A percentile compares a stretch with the other conserved stretches of the same genome.
phyloP scores from a whole-genome alignment of 1,140 invertebrate genomes.

The Bombus sibiricus region DNA sequence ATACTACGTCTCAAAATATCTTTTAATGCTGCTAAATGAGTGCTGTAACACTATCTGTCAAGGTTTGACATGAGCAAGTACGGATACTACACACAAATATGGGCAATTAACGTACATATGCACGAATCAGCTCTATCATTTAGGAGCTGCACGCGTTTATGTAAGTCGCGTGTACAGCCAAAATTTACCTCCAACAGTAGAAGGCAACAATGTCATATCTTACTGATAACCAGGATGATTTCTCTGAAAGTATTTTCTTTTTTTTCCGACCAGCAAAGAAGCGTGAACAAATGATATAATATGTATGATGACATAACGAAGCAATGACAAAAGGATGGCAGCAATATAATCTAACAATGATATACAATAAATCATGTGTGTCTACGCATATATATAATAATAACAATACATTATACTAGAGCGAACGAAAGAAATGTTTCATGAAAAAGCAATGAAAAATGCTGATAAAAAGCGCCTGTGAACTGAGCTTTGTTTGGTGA shows the following conservation, averaged over 20 bases:
- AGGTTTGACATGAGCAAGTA: constrained; percentile 23
- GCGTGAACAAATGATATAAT: constrained; percentile 61
- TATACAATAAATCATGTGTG: constrained; percentile 58
- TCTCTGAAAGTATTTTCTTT: constrained; percentile 31
- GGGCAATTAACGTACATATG: constrained; percentile 41
- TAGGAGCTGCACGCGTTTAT: constrained; percentile 25
- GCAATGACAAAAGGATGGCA: constrained; percentile 47
- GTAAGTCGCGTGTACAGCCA: neutral
- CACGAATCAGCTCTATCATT: constrained; percentile 45
- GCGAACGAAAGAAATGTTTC: constrained; percentile 53
- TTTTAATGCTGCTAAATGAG: constrained; percentile 36
- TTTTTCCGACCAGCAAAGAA: constrained; percentile 59
- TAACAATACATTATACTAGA: constrained; percentile 57
- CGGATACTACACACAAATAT: constrained; percentile 43
- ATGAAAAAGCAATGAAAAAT: constrained; percentile 62
- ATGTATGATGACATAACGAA: constrained; percentile 54
- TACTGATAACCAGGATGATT: constrained; percentile 26
- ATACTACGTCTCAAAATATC: constrained; percentile 37
- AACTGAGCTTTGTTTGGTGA: constrained; percentile 30
- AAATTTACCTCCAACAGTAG: constrained; percentile 15
- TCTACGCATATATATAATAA: constrained; percentile 57
- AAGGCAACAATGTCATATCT: neutral
- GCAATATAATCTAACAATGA: constrained; percentile 65
- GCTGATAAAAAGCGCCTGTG: constrained; percentile 67
- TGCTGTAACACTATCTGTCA: constrained; percentile 36